Base-by-base conservation (phyloP, 1,140 invertebrate species). In the Brachionus plicatilis region DNA sequence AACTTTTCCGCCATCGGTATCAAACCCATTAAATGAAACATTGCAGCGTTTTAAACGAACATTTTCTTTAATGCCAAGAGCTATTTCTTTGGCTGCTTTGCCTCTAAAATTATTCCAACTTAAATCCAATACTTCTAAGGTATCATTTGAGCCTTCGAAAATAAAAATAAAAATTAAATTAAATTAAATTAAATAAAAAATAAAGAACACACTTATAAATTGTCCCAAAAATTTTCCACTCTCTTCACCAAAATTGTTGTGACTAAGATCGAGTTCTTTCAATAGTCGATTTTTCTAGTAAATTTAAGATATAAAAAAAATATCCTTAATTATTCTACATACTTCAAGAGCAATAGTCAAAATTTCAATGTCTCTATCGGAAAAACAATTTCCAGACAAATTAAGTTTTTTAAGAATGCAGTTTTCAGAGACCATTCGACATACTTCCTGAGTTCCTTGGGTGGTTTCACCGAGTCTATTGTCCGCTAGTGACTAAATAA, bases 11-110 rank as follows among this genome's bases (percentile, higher is more conserved):
- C 88, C 89, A 82, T 88, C 87, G 12, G 85, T 76, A 9, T 87
- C 89, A 79, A 90, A 88, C 0, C 89, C 89, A 85, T 90, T 90
- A 87, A 88, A 90, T 12, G 88, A 86, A 29, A 90, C 85, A 75
- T 88, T 87, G 37, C 88, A 88, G 1, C 85, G 85, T 83, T 89
- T 89, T 53, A 90, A 78, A 14, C 88, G 85, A 24, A 89, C 87
- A 75, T 90, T 90, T 85, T 90, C 89, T 88, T 88, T 88, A 12
- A 90, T 85, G 17, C 89, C 89, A 79, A 87, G 87, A 14, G 88
- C 89, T 53, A 90, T 86, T 8, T 87, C 86, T 17, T 88, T 85
- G 27, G 88, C 89, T 11, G 88, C 89, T 56, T 84, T 85, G 27
- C 87, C 86, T 65, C 88, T 85, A 43, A 90, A 85, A 53, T 87